These are phyloP conservation scores for Clangula hyemalis DNA, from an alignment of 2,797 vertebrate genomes.

Conservation along the genomic window DNA sequence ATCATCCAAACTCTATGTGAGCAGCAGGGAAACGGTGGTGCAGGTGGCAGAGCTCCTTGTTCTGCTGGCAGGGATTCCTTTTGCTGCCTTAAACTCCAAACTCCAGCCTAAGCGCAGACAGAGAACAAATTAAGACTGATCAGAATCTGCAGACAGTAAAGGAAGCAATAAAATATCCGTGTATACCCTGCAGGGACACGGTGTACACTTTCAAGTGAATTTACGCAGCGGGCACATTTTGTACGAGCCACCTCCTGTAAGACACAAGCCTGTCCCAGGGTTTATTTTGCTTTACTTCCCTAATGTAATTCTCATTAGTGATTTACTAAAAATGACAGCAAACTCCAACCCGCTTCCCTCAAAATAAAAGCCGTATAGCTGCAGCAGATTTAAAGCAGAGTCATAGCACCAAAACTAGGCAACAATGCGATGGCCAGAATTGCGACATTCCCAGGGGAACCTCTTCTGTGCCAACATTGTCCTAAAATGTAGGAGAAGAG, in stretches of 20 bases:
- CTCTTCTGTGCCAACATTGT: not conserved
- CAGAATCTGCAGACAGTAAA: not conserved
- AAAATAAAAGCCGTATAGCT: not conserved
- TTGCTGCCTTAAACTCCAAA: not conserved
- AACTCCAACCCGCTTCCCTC: not conserved
- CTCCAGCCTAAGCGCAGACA: not conserved
- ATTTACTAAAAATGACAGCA: not conserved
- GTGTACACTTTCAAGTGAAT: not conserved
- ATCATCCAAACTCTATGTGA: not conserved
- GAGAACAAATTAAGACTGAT: not conserved
- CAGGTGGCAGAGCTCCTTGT: not conserved
- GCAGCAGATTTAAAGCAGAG: not conserved
- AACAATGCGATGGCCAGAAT: not conserved
- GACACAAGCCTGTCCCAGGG: not conserved
- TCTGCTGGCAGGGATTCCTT: not conserved
- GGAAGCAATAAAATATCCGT: not conserved
- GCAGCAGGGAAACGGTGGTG: not conserved
- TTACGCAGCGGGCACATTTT: not conserved
- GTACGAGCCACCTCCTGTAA: not conserved
- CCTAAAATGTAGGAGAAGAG: not conserved
- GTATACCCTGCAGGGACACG: not conserved
- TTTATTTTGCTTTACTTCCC: not conserved
- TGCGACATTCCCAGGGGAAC: not conserved
- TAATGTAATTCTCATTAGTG: not conserved
- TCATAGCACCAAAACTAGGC: not conserved